A percentile compares a stretch with the other conserved stretches of the same genome.
Evolutionary conservation across 2,797 vertebrate genomes (phyloP).

Genomic region (Leucoraja ocellata): DNA sequence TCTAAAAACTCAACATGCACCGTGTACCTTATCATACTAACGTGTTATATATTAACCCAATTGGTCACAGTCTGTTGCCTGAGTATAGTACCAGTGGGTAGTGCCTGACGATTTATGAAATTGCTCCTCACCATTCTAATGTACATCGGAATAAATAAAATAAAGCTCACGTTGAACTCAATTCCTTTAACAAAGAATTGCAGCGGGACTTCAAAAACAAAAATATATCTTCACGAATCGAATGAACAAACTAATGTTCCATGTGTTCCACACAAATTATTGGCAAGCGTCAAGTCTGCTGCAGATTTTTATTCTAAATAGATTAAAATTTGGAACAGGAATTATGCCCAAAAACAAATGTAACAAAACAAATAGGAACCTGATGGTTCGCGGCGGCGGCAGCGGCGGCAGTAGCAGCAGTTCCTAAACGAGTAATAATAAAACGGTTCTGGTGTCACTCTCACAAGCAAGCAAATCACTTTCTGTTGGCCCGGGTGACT

Average conservation of each 20-base stretch:
- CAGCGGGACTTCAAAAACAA: neutral
- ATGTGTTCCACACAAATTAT: neutral
- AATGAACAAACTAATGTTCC: neutral
- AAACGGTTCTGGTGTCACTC: neutral
- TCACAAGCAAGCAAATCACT: neutral
- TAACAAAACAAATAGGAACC: neutral
- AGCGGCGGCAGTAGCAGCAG: neutral
- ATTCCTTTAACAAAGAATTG: neutral
- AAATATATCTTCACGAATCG: too few species aligned
- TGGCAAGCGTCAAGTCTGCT: neutral
- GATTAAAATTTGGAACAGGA: neutral
- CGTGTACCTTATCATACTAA: neutral
- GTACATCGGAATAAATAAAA: neutral
- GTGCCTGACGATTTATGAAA: neutral
- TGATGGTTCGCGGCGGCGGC: neutral
- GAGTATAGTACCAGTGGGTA: neutral
- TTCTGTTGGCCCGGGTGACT: neutral
- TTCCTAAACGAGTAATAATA: neutral
- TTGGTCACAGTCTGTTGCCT: neutral
- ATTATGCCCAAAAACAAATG: neutral
- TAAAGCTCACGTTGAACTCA: neutral
- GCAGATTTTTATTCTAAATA: neutral
- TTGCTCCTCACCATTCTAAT: neutral
- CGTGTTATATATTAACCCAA: neutral
- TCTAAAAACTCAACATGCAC: neutral